Conservation (phyloP, 2,797 vertebrate species). For the Acestrorhynchus altus region DNA sequence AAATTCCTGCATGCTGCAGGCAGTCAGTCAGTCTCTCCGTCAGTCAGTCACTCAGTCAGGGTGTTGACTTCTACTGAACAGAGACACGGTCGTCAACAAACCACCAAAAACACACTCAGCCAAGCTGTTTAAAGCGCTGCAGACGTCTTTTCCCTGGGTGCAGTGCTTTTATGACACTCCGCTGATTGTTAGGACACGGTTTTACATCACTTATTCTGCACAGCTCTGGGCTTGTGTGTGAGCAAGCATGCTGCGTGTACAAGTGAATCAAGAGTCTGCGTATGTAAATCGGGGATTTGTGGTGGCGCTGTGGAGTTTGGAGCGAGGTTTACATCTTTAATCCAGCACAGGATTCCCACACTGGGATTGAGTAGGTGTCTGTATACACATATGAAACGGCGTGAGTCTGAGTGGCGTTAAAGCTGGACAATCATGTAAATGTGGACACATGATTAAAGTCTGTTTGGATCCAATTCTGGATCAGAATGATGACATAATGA, state of each 20-base stretch:
- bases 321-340: conserved; percentile 12
- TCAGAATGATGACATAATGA: no score
- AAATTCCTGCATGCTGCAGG: neutral
- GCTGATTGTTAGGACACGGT: neutral
- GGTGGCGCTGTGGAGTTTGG: neutral
- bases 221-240: neutral
- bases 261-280: neutral
- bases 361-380: conserved; percentile 22
- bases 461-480: no score
- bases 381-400: neutral
- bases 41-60: neutral
- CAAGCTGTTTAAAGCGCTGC: neutral
- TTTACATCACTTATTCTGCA: neutral
- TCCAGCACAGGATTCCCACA: conserved; percentile 19
- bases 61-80: conserved; percentile 1
- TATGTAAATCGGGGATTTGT: conserved; percentile 7
- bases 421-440: no score
- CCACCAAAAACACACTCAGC: neutral
- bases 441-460: no score
- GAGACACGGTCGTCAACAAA: neutral
- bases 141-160: neutral
- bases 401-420: neutral
- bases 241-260: neutral
- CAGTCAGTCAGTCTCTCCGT: neutral
- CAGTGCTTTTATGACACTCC: neutral